Base-by-base conservation (phyloP, 1,140 invertebrate genomes). In the Caenorhabditis tropicalis region DNA sequence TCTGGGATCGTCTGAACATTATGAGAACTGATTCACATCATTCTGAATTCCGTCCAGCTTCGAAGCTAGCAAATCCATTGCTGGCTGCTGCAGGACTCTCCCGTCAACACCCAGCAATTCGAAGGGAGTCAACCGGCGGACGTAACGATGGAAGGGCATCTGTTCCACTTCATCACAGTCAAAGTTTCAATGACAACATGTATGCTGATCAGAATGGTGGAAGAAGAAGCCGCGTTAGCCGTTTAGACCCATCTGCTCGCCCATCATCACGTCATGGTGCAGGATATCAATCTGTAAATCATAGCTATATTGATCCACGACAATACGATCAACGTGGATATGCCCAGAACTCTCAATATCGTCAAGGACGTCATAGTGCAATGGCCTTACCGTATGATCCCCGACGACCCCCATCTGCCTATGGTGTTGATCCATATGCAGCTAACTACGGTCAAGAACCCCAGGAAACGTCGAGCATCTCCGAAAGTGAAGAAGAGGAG, bases 81-180 rank as follows among this genome's bases (percentile, higher is more conserved):
- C n/a, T 74, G 21, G 65, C 65, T 12, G 65, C 65, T 46, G 65
- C 65, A 6, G 65, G 65, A 24, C n/a, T 74, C 15, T 65, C 58
- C 7, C 65, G 65, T 24, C 65, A 33, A 4, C 65, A 74, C 43
- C 65, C 65, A 10, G 65, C 65, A 10, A 74, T 74, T 74, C 65
- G 65, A 24, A 33, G 65, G 24, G 65, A 74, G 21, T 74, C 65
- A 7, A 10, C 29, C 2, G 65, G 65, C 33, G 65, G 36, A 43
- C 36, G 65, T 1, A 74, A 74, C n/a, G 65, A 74, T 27, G 65
- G 65, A 43, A 46, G 65, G 43, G 36, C 65, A 4, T 74, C 65
- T 24, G 65, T 74, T 10, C 65, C 65, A 24, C 36, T 74, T 43
- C 65, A 74, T 46, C 36, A 74, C n/a, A 74, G 65, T 15, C 65